Percentiles rank a stretch among this genome's conserved stretches.
Evolutionary conservation across 2,113 vertebrate genomes (phyloP).

Genomic region (Leuciscus idus): DNA sequence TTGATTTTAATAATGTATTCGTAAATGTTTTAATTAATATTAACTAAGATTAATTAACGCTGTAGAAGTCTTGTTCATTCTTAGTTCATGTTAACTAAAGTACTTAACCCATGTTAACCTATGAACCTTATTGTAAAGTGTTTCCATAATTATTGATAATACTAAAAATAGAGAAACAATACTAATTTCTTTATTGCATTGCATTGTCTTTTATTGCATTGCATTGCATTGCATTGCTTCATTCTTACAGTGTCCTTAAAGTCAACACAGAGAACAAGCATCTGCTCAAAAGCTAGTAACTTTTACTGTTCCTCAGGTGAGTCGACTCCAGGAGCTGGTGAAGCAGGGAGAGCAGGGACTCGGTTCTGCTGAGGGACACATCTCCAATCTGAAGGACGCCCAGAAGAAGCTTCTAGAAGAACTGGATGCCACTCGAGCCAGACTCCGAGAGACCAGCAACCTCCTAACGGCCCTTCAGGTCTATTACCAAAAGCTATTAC

Average conservation of each 20-base stretch:
- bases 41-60: too few relatives aligned
- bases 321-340: constrained; percentile 85
- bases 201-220: too few relatives aligned
- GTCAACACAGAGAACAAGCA: not conserved
- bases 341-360: constrained; percentile 88
- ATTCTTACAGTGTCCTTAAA: not conserved
- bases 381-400: constrained; percentile 89
- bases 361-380: constrained; percentile 87
- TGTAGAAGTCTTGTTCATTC: too few relatives aligned
- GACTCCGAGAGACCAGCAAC: constrained; percentile 91
- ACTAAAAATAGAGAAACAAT: too few relatives aligned
- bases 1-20: too few relatives aligned
- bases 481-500: constrained; percentile 25
- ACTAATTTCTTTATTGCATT: too few relatives aligned
- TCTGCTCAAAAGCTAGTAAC: not conserved
- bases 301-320: constrained; percentile 73
- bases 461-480: constrained; percentile 92
- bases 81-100: too few relatives aligned
- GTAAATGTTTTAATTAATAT: too few relatives aligned
- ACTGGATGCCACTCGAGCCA: constrained; percentile 86
- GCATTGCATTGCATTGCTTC: not conserved
- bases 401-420: constrained; percentile 94
- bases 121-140: too few relatives aligned
- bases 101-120: too few relatives aligned
- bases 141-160: too few relatives aligned